phyloP scores from a whole-genome alignment of 2,888 invertebrate species.

The Melipona beecheii region DNA sequence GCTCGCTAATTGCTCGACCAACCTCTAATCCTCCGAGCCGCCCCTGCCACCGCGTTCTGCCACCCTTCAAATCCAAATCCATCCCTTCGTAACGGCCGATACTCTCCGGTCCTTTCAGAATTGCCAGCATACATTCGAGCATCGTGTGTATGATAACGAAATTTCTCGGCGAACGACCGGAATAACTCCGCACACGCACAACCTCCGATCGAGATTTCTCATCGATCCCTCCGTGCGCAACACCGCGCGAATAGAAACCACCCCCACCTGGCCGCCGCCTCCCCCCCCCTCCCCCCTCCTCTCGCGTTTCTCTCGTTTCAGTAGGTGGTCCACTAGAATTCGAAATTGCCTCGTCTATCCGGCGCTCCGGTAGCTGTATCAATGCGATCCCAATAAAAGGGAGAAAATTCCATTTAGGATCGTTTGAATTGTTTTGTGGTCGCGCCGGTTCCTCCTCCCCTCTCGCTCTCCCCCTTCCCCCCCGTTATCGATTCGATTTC shows the following conservation, averaged over 20 bases:
- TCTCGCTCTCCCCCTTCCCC: not conserved
- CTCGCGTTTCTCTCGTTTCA: constrained; percentile 19
- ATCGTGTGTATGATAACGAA: constrained; percentile 62
- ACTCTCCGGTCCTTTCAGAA: constrained; percentile 68
- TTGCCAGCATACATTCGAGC: constrained; percentile 67
- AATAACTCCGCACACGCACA: constrained; percentile 55
- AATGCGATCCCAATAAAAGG: constrained; percentile 42
- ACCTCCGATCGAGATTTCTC: constrained; percentile 64
- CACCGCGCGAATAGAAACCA: constrained; percentile 19
- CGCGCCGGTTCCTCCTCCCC: not conserved
- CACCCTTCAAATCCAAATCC: constrained; percentile 80
- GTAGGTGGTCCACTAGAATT: constrained; percentile 48
- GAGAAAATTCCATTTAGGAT: constrained; percentile 53
- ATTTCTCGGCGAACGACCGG: constrained; percentile 67
- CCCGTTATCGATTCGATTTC: constrained; percentile 1
- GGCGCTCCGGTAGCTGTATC: constrained; percentile 22
- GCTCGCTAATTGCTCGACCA: constrained; percentile 84
- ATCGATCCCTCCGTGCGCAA: constrained; percentile 54
- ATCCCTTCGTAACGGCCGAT: constrained; percentile 75
- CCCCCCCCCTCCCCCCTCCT: no score
- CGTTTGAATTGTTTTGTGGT: constrained; percentile 45
- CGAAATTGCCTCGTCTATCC: constrained; percentile 45
- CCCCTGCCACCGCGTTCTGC: constrained; percentile 66
- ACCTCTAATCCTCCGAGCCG: constrained; percentile 71
- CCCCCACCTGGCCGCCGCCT: no score